Base-by-base conservation (phyloP, 2,797 vertebrate species). In the Hyperoplus lanceolatus region DNA sequence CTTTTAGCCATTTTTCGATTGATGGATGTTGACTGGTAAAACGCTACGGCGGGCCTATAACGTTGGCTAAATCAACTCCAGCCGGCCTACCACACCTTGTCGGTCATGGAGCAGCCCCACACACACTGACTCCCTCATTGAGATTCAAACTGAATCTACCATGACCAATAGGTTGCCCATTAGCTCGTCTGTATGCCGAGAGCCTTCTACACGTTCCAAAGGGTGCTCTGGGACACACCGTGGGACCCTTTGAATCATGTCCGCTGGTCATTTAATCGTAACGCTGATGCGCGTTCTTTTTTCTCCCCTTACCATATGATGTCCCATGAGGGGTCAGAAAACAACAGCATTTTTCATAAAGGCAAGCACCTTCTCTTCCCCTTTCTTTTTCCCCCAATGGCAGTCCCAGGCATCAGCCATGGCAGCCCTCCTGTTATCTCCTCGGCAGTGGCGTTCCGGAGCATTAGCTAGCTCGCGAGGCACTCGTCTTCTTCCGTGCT, bases 101-200 rank as follows among this genome's bases (percentile, higher is more conserved):
- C 90, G 89, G 93, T 93, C 93, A 94, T 81, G 87, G 88, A 90
- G 84, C 87, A 74, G 76, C 73, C 78, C 18, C 84, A 82, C 83
- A 29, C 84, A 82, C 83, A 70, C 89, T 90, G 91, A 92, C 90
- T 87, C 85, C 85, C 93, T 94, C 93, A 94, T 93, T 93, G 90
- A 92, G 90, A 94, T 94, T 94, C 93, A 90, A 85, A 84, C 89
- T 67, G 90, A 92, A 89, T 92, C 90, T 86, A 92, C 91, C 94
- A 84, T 93, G 92, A 94, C 93, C 94, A 91, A 92, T 93, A 87
- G 90, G 89, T 90, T 92, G 91, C 90, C 92, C 93, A 94, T 94
- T 94, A 94, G 91, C 93, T 87, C 79, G 89, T 89, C 92, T 94
- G 90, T 92, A 90, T 91, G 88, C 92, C 77, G 82, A 81, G 84